A percentile compares a stretch with the other conserved stretches of the same genome.
Conservation (phyloP, 2,888 invertebrate genomes). For the Brenthis hecate region DNA sequence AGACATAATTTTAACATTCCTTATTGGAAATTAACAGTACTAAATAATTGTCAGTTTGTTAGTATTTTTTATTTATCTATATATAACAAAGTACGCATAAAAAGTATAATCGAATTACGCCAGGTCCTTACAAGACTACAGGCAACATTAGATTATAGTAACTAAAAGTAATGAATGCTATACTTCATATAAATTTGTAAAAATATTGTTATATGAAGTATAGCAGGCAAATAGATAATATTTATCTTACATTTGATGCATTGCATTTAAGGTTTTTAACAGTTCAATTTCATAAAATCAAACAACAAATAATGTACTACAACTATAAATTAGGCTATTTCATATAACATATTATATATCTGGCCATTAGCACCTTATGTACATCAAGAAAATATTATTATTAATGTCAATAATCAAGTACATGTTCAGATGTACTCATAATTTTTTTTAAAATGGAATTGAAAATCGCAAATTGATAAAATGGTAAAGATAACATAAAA, state of each 20-base stretch:
- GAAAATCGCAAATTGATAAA: background rate
- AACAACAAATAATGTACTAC: slow-evolving; percentile 70
- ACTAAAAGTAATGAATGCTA: slow-evolving; percentile 53
- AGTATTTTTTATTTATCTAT: slow-evolving; percentile 40
- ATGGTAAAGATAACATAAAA: background rate
- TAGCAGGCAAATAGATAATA: slow-evolving; percentile 71
- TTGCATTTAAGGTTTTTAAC: slow-evolving; percentile 75
- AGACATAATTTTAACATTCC: slow-evolving; percentile 71
- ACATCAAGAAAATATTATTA: slow-evolving; percentile 18
- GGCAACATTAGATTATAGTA: slow-evolving; percentile 55
- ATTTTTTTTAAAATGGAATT: background rate
- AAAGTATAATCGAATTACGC: slow-evolving; percentile 57
- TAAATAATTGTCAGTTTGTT: slow-evolving; percentile 49
- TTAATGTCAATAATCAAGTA: background rate
- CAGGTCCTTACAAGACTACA: slow-evolving; percentile 39
- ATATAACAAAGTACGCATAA: slow-evolving; percentile 49
- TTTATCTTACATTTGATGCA: slow-evolving; percentile 81
- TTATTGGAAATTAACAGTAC: slow-evolving; percentile 60
- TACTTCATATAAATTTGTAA: slow-evolving; percentile 41
- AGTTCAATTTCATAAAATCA: slow-evolving; percentile 81
- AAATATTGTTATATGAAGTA: slow-evolving; percentile 55
- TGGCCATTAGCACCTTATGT: slow-evolving; percentile 57
- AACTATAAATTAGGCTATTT: slow-evolving; percentile 65
- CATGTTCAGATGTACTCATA: too few relatives aligned
- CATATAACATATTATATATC: slow-evolving; percentile 46